Evolutionary conservation across 2,888 invertebrate species (phyloP).

Genomic region (Lycophotia porphyrea): DNA sequence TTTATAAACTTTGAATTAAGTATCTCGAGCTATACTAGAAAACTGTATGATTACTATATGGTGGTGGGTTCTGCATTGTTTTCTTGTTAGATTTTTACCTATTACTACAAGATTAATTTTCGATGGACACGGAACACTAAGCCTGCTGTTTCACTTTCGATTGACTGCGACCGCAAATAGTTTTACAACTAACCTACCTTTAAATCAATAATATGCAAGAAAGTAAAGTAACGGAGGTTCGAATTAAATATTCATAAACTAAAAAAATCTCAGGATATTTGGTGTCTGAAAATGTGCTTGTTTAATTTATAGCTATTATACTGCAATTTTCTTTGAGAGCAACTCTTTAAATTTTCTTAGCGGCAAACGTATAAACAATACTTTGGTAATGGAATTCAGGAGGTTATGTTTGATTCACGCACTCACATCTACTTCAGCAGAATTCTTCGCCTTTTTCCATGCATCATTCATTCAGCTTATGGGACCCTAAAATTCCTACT

Average conservation of each 20-base stretch:
- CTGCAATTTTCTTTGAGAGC: neutral
- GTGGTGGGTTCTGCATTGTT: neutral
- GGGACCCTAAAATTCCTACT: slow-evolving; percentile 28
- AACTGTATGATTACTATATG: neutral
- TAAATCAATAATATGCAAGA: slow-evolving; percentile 30
- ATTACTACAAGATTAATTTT: neutral
- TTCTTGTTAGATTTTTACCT: neutral
- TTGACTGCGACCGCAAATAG: slow-evolving; percentile 39
- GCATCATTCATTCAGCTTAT: neutral
- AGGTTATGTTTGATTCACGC: neutral
- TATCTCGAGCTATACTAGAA: neutral
- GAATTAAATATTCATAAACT: neutral
- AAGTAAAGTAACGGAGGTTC: slow-evolving; percentile 20
- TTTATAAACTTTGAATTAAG: neutral
- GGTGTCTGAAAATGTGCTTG: neutral
- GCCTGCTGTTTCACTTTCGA: slow-evolving; percentile 43
- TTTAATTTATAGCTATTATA: neutral
- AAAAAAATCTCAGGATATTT: neutral
- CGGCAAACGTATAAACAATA: neutral
- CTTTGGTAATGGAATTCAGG: neutral
- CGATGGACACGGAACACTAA: slow-evolving; percentile 38
- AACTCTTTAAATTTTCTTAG: neutral
- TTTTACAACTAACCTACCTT: slow-evolving; percentile 6
- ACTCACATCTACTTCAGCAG: neutral
- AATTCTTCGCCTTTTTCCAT: neutral